Evolutionary conservation across 2,113 vertebrate genomes (phyloP), one percentile per base, ranked within the genome.

Genomic region (Camarhynchus parvulus): DNA sequence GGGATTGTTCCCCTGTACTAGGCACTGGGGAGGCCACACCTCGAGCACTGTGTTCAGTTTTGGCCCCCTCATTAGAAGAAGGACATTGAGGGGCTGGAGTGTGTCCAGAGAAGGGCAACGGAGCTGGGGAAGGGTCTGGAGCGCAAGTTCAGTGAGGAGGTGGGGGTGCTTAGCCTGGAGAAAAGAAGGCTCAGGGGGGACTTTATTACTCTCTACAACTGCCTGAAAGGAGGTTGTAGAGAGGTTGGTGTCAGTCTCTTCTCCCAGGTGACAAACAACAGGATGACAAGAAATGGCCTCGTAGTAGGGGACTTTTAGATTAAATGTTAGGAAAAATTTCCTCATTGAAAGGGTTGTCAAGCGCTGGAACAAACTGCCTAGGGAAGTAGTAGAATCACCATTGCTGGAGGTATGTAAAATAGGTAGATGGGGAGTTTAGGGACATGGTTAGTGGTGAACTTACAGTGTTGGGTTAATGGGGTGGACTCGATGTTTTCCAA

Each of bases 1-100:
- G 25, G 2, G 50, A 42, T 0, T 0, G 1, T 25, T 0, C 49
- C 13, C 21, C 25, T 31, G 18, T 33, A 7, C 31, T 28, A 0
- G 0, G 37, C 44, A 59, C 5, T 44, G 4, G 0, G 52, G 52
- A 74, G 37, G 61, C 33, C 9, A 13, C 23, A 52, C 2, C 52
- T 89, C 4, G 0, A 67, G 5, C 52, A 4, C 33, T n/a, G 19
- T 24, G 52, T 6, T 1, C 13, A 39, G 12, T 67, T 74, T 2
- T 46, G 44, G 12, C 4, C 4, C 19, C 8, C 37, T 59, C 33
- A 3, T 10, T 24, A 0, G 28, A 21, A 8, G 23, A 67, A 20
- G 1, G 61, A 7, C 33, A 30, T 8, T 52, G 46, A 46, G 53
- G 22, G 0, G 33, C 33, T 67, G 46, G 15, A 75, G 39, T 0